phyloP scores from a whole-genome alignment of 2,888 invertebrate genomes.

The Agrotis clavis region DNA sequence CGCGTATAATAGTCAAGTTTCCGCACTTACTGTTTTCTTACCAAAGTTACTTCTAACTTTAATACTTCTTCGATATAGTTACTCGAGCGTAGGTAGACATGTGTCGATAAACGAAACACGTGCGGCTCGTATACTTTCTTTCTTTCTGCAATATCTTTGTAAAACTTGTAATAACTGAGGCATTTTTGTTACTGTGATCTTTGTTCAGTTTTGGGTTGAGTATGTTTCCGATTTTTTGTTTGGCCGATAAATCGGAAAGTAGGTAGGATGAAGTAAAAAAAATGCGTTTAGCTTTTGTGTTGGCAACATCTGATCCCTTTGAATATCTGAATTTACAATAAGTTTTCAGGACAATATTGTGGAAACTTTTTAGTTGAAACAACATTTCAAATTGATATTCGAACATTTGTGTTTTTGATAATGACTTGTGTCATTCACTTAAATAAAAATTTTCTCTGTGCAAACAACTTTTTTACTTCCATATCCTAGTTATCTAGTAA shows the following conservation, averaged over 20 bases:
- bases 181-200: conserved; percentile 38
- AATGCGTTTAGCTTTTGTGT: neutral
- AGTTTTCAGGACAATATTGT: too few species aligned
- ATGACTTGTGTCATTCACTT: too few species aligned
- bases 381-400: too few species aligned
- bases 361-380: too few species aligned
- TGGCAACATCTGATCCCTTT: too few species aligned
- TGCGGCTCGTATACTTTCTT: conserved; percentile 25
- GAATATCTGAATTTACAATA: too few species aligned
- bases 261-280: neutral
- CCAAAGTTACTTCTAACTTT: conserved; percentile 34
- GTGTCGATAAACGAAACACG: conserved; percentile 41
- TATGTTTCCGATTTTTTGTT: neutral
- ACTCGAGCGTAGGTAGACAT: conserved; percentile 16
- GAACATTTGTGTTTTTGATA: too few species aligned
- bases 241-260: conserved; percentile 1
- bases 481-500: too few species aligned
- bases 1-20: conserved; percentile 2
- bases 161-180: conserved; percentile 41
- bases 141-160: conserved; percentile 45
- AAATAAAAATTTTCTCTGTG: too few species aligned
- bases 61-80: conserved; percentile 30
- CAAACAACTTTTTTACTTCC: too few species aligned
- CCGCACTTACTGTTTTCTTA: conserved; percentile 24
- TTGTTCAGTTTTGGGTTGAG: conserved; percentile 4